phyloP scores from a whole-genome alignment of 2,113 vertebrate species.

The Phocoena sinus region DNA sequence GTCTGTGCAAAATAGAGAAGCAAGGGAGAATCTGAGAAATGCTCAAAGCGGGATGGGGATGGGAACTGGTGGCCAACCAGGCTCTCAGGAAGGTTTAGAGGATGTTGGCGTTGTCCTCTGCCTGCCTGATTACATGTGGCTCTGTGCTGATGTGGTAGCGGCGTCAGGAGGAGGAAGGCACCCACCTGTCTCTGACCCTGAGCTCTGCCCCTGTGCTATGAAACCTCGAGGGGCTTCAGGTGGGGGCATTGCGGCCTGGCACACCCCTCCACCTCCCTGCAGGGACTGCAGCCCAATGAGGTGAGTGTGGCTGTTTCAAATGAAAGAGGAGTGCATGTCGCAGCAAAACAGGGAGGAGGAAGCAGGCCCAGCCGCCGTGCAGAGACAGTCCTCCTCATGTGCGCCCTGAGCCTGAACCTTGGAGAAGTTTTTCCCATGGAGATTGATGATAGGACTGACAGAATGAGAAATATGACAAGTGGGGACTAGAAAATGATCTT shows the following conservation, averaged over 20 bases:
- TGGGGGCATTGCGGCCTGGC: background rate
- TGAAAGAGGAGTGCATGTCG: background rate
- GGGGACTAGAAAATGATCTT: background rate
- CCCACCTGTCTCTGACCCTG: background rate
- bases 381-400: background rate
- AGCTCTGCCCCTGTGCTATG: background rate
- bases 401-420: background rate
- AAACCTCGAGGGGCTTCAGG: background rate
- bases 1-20: background rate
- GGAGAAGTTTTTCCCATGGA: background rate
- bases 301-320: background rate
- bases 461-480: background rate
- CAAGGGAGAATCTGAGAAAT: background rate
- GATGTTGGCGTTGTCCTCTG: background rate
- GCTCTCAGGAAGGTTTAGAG: background rate
- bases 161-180: background rate
- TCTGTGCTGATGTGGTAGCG: background rate
- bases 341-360: background rate
- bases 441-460: background rate
- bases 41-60: accelerated
- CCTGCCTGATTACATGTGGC: no score
- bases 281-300: background rate
- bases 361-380: background rate
- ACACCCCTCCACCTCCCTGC: background rate
- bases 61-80: background rate